Percentiles rank a stretch among this genome's conserved stretches.
Conservation (phyloP, 2,888 invertebrate species). For the Chelonus formosanus region DNA sequence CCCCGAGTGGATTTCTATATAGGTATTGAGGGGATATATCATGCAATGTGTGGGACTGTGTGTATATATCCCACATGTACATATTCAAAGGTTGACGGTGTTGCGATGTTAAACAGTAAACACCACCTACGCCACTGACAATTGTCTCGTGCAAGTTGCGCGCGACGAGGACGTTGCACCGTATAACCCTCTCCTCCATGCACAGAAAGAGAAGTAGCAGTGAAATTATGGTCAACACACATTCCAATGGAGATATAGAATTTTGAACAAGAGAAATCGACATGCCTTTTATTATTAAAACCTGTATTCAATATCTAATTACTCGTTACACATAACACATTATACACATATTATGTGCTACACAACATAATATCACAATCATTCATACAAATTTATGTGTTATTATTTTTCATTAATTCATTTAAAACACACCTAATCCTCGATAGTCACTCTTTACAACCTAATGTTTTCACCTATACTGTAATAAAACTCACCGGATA, state of each 20-base stretch:
- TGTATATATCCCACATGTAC: neutral
- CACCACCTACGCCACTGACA: conserved; percentile 43
- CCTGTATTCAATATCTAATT: conserved; percentile 20
- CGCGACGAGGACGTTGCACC: conserved; percentile 38
- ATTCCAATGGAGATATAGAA: conserved; percentile 32
- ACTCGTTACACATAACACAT: conserved; percentile 3
- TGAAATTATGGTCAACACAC: conserved; percentile 32
- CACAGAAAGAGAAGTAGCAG: conserved; percentile 22
- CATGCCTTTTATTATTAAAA: neutral
- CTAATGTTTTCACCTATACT: too few species aligned
- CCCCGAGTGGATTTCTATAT: neutral
- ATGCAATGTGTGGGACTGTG: too few species aligned
- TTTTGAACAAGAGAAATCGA: conserved; percentile 36
- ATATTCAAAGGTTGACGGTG: conserved; percentile 39
- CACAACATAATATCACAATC: neutral
- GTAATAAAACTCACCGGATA: too few species aligned
- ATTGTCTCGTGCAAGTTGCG: conserved; percentile 34
- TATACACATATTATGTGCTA: neutral
- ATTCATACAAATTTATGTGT: too few species aligned
- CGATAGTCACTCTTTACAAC: too few species aligned
- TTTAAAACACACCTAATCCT: too few species aligned
- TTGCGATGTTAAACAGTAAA: conserved; percentile 37
- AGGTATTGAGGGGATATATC: too few species aligned
- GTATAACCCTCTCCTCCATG: conserved; percentile 19
- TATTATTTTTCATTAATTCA: too few species aligned